Percentiles rank a stretch among this genome's conserved stretches.
Conservation (phyloP, 2,888 invertebrate genomes). For the Pachymerium ferrugineum region DNA sequence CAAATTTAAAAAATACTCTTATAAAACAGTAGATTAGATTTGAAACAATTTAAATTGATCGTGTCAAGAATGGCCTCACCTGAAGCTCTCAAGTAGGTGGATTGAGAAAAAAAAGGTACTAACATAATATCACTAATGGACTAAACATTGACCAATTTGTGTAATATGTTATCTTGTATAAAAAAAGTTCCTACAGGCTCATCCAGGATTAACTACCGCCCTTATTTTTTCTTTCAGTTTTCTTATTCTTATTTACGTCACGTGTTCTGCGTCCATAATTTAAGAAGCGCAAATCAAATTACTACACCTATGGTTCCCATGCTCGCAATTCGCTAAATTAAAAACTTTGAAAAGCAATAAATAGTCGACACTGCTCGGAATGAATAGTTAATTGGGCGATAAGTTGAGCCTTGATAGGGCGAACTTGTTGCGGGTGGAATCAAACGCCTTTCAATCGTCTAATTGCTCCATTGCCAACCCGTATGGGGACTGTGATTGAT, state of each 20-base stretch:
- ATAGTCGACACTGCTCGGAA: not conserved
- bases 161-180: not conserved
- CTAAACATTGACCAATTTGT: too few relatives aligned
- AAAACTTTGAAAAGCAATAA: conserved; percentile 6
- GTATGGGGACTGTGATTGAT: conserved; percentile 11
- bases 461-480: conserved; percentile 17
- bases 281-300: conserved; percentile 14
- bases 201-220: not conserved
- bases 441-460: conserved; percentile 15
- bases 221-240: not conserved
- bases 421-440: not conserved
- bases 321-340: conserved; percentile 6
- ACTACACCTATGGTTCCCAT: not conserved
- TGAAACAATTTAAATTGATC: too few relatives aligned
- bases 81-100: too few relatives aligned
- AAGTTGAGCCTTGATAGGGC: not conserved
- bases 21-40: too few relatives aligned
- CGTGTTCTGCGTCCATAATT: not conserved
- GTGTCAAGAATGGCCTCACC: too few relatives aligned
- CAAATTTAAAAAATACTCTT: too few relatives aligned
- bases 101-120: too few relatives aligned
- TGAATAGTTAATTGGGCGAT: conserved; percentile 18
- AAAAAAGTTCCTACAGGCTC: not conserved
- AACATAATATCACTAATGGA: too few relatives aligned
- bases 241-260: conserved; percentile 3